Evolutionary conservation across 92 coral and sea anemone species (phyloP), one percentile per base, ranked within the genome.

Genomic region (Palythoa grandis): DNA sequence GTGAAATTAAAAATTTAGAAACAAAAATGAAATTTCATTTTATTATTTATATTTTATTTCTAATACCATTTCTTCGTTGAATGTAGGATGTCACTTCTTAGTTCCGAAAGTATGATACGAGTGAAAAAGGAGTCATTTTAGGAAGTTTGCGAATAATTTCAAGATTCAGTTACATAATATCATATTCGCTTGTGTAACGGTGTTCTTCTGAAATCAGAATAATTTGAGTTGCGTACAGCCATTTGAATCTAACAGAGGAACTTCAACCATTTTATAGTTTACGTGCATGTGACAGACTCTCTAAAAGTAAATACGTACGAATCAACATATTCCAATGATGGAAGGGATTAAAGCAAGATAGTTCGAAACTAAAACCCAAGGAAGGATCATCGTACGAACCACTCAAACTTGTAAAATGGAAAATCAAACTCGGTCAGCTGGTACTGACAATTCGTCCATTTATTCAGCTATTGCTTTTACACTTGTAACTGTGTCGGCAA

Each of bases 401-500:
- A 35, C 17, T 69, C n/a, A 3, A 69, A 37, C 2, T 35, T 69
- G 19, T 29, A 69, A 69, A 80, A 80, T 80, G 85, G 85, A 47
- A 69, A 80, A 80, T 66, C 40, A 70, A 22, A 80, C 74, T 39
- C 35, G 22, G 1, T 15, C 52, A 66, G 43, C 13, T 43, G 35
- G 16, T 80, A 24, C 23, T 22, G 74, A 48, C 6, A 25, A 43
- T 13, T 67, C 37, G 23, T 11, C 52, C 52, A 77, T 83, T 38
- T 80, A 83, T 38, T 56, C 89, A 11, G 66, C 88, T 9, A 70
- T 92, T 14, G 79, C 85, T 47, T 70, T 85, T 37, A 52, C 89
- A 19, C 53, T 92, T 70, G 57, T 78, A n/a, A 76, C 82, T 58
- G 56, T 88, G 57, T 92, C 94, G 0, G 22, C 84, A 38, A 37